phyloP scores from a whole-genome alignment of 2,797 vertebrate species.

The Xenopus petersii region DNA sequence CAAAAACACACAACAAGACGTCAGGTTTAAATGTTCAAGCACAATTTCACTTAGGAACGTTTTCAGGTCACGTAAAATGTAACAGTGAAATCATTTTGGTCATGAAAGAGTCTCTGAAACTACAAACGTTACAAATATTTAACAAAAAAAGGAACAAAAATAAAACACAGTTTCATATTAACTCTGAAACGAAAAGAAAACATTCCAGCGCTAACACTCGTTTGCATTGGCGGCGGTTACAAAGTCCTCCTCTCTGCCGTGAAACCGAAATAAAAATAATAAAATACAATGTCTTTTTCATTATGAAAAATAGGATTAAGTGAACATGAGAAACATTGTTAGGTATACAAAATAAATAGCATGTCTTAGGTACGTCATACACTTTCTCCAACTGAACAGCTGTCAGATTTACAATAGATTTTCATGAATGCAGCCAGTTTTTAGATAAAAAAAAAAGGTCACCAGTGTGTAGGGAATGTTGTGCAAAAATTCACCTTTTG shows the following conservation, averaged over 20 bases:
- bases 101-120: constrained; percentile 26
- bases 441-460: constrained; percentile 5
- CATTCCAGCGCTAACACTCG: constrained; percentile 38
- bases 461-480: not conserved
- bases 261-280: not conserved
- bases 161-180: constrained; percentile 22
- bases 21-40: no score
- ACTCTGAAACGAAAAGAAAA: constrained; percentile 37
- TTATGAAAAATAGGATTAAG: constrained; percentile 46
- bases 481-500: not conserved
- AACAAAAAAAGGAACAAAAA: not conserved
- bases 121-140: constrained; percentile 29
- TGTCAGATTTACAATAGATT: constrained; percentile 12
- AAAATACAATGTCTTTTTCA: constrained; percentile 31
- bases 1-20: no score
- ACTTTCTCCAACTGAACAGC: not conserved
- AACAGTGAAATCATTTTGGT: constrained; percentile 15
- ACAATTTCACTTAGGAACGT: no score
- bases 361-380: constrained; percentile 18
- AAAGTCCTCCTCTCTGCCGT: not conserved
- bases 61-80: no score
- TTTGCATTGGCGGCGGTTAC: not conserved
- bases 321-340: constrained; percentile 19
- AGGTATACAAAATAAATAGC: constrained; percentile 44
- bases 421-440: not conserved